Evolutionary conservation across 2,888 invertebrate species (phyloP).

Genomic region (Drosophila subsilvestris): DNA sequence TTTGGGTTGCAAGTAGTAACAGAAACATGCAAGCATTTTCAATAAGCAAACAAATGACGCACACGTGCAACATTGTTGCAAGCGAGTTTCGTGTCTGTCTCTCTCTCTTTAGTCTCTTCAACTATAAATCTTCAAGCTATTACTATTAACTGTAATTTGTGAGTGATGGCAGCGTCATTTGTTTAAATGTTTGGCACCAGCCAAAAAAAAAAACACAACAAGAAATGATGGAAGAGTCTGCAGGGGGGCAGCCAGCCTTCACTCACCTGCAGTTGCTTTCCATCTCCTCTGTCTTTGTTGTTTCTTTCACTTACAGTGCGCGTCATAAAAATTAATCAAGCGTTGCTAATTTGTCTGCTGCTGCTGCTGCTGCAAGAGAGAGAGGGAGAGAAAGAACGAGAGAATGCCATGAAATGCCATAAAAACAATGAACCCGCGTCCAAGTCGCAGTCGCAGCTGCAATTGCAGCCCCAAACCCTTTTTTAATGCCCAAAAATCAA

Average conservation of each 20-base stretch:
- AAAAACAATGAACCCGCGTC: conserved; percentile 31
- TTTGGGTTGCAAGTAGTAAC: conserved; percentile 11
- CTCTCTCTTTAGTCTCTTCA: too few species aligned
- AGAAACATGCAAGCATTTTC: conserved; percentile 48
- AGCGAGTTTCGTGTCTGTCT: background rate
- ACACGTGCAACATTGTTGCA: conserved; percentile 16
- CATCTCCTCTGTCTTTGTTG: conserved; percentile 28
- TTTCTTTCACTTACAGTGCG: conserved; percentile 51
- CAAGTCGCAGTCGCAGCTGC: conserved; percentile 53
- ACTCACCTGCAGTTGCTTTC: conserved; percentile 1
- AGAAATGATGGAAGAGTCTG: background rate
- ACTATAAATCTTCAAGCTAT: background rate
- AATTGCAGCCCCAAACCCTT: conserved; percentile 20
- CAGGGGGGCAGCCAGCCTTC: background rate
- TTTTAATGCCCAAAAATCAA: conserved; percentile 5
- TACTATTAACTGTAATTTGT: conserved; percentile 56
- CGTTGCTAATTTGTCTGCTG: conserved; percentile 71
- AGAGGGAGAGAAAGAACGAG: conserved; percentile 21
- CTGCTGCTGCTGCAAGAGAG: conserved; percentile 15
- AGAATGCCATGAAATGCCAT: conserved; percentile 22
- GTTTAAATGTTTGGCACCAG: conserved; percentile 32
- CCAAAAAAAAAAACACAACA: conserved; percentile 13
- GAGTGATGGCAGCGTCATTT: conserved; percentile 57
- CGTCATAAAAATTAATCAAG: conserved; percentile 74
- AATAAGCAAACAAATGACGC: conserved; percentile 33